These are phyloP conservation scores for Ormyrus pomaceus DNA, from an alignment of 2,888 invertebrate genomes.

Conservation along the genomic window DNA sequence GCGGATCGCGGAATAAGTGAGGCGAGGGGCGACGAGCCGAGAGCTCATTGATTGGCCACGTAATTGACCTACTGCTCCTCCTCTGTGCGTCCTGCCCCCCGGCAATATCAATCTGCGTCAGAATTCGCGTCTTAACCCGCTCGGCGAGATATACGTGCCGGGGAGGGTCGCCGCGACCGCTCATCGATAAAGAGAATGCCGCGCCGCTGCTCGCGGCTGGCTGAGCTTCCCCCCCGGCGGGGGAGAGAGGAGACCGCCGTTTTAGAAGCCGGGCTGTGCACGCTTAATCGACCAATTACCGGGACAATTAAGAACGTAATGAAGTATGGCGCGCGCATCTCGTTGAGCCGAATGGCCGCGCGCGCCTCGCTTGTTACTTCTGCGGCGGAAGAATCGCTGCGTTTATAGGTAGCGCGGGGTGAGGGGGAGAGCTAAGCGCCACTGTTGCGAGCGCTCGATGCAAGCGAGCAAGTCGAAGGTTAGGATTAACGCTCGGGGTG, in stretches of 20 bases:
- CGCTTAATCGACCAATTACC: slow-evolving; percentile 54
- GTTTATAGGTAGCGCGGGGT: too few relatives aligned
- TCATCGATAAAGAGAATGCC: too few relatives aligned
- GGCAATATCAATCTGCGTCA: slow-evolving; percentile 3
- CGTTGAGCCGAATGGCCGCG: slow-evolving; percentile 2
- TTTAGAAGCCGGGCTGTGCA: not conserved
- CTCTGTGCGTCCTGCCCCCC: not conserved
- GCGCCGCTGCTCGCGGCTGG: too few relatives aligned
- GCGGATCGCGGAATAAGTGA: not conserved
- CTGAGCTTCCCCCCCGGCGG: too few relatives aligned
- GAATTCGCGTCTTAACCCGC: slow-evolving; percentile 24
- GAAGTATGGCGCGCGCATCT: slow-evolving; percentile 38
- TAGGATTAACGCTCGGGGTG: too few relatives aligned
- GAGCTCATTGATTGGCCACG: slow-evolving; percentile 4
- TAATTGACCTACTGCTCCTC: not conserved
- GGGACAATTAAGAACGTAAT: slow-evolving; percentile 55
- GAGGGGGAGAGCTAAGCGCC: too few relatives aligned
- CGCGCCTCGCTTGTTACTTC: too few relatives aligned
- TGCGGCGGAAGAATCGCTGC: too few relatives aligned
- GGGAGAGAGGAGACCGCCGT: not conserved
- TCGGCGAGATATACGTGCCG: too few relatives aligned
- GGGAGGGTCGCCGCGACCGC: too few relatives aligned
- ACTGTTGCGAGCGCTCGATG: too few relatives aligned
- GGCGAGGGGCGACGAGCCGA: not conserved
- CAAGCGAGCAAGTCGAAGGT: too few relatives aligned